Evolutionary conservation across 1,140 invertebrate species (phyloP).

Genomic region (Cataglyphis hispanica): DNA sequence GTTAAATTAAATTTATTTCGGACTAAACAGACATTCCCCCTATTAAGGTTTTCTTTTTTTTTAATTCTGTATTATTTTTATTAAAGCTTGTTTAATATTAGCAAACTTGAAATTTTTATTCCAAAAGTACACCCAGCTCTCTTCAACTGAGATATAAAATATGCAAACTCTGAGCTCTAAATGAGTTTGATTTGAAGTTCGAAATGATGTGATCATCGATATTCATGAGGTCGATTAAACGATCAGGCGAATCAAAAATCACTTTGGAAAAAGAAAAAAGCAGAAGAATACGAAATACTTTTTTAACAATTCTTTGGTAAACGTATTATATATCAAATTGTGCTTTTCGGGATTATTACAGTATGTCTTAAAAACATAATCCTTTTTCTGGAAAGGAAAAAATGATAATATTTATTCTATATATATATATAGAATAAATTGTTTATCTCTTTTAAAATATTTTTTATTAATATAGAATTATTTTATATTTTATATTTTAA

Average conservation of each 20-base stretch:
- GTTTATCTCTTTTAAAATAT: not conserved
- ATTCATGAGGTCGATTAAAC: conserved; percentile 30
- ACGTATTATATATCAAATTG: conserved; percentile 24
- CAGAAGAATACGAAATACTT: conserved; percentile 15
- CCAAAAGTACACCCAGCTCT: too few species aligned
- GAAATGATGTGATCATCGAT: conserved; percentile 60
- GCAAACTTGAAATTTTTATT: too few species aligned
- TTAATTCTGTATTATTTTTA: too few species aligned
- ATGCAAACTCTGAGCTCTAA: conserved; percentile 25
- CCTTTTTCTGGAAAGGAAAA: not conserved
- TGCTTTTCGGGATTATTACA: not conserved
- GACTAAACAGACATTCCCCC: too few species aligned
- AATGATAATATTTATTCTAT: not conserved
- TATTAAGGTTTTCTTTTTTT: too few species aligned
- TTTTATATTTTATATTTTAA: not conserved
- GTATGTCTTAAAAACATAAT: conserved; percentile 21
- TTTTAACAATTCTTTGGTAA: conserved; percentile 42
- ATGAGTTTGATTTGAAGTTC: conserved; percentile 75
- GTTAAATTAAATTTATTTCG: too few species aligned
- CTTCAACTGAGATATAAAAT: not conserved
- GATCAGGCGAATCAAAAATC: conserved; percentile 51
- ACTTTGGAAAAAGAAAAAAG: conserved; percentile 44
- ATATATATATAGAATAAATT: too few species aligned
- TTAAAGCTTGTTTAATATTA: too few species aligned
- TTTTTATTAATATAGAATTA: not conserved